Evolutionary conservation across 2,113 vertebrate genomes (phyloP).

Genomic region (Chamaetylas fuelleborni): DNA sequence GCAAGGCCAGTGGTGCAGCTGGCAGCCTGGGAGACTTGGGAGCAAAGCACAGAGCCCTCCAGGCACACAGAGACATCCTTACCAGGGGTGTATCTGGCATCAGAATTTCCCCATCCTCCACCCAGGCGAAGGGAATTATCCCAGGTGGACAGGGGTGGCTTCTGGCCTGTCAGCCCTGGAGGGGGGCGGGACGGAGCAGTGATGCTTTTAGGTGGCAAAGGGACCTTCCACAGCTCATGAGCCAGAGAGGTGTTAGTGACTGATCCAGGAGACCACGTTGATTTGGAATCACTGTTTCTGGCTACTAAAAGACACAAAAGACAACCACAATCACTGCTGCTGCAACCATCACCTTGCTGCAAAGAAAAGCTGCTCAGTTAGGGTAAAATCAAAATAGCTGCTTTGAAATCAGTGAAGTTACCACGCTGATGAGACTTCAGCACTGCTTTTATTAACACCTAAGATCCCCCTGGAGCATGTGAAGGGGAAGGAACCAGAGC

Average conservation of each 20-base stretch:
- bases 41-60: background rate
- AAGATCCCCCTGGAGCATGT: accelerated
- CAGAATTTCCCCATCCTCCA: conserved; percentile 87
- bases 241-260: conserved; percentile 97
- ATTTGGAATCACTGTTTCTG: conserved; percentile 98
- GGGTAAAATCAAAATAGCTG: background rate
- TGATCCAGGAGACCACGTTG: conserved; percentile 92
- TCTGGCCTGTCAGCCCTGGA: conserved; percentile 95
- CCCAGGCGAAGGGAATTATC: conserved; percentile 88
- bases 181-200: conserved; percentile 95
- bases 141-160: conserved; percentile 89
- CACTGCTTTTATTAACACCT: background rate
- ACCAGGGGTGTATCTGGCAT: conserved; percentile 96
- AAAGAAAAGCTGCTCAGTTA: background rate
- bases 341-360: background rate
- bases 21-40: accelerated
- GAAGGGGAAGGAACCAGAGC: background rate
- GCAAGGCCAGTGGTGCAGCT: background rate
- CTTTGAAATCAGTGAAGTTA: background rate
- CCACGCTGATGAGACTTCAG: background rate
- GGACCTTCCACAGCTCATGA: conserved; percentile 99
- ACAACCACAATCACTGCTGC: background rate
- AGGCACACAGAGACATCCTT: conserved; percentile 2
- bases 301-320: conserved; percentile 72
- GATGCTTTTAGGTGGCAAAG: conserved; percentile 93